phyloP scores from a whole-genome alignment of 2,888 invertebrate species.

The Sialis fuliginosa region DNA sequence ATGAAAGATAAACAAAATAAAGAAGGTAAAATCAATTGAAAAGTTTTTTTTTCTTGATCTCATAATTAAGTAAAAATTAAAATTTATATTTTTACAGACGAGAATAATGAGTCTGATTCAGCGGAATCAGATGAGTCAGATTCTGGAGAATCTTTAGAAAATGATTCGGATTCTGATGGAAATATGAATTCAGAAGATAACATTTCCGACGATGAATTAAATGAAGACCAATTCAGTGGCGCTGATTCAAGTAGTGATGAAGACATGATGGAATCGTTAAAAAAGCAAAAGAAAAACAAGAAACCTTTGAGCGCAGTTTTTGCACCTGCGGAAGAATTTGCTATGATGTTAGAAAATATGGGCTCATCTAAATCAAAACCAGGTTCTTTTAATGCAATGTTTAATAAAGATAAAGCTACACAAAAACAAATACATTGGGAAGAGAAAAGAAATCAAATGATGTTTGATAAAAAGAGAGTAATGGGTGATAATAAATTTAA shows the following conservation, averaged over 20 bases:
- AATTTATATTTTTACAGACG: slow-evolving; percentile 1
- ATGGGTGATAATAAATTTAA: slow-evolving; percentile 9
- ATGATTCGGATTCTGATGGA: slow-evolving; percentile 17
- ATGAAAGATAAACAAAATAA: slow-evolving; percentile 8
- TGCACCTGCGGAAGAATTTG: slow-evolving; percentile 78
- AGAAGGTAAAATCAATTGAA: slow-evolving; percentile 11
- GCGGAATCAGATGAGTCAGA: slow-evolving; percentile 13
- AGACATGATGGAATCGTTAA: slow-evolving; percentile 12
- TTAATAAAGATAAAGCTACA: slow-evolving; percentile 58
- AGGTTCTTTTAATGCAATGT: slow-evolving; percentile 49
- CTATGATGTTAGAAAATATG: slow-evolving; percentile 71
- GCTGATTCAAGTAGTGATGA: slow-evolving; percentile 14
- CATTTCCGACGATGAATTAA: slow-evolving; percentile 17
- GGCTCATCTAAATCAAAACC: slow-evolving; percentile 36
- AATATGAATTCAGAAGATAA: slow-evolving; percentile 4
- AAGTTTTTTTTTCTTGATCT: neutral
- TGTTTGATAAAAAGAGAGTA: slow-evolving; percentile 33
- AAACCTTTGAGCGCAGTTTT: slow-evolving; percentile 44
- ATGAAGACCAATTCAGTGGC: slow-evolving; percentile 17
- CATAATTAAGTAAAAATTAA: neutral
- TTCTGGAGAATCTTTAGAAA: slow-evolving; percentile 8
- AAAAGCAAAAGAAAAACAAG: slow-evolving; percentile 13
- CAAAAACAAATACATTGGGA: slow-evolving; percentile 71
- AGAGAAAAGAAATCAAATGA: slow-evolving; percentile 45
- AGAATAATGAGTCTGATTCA: slow-evolving; percentile 3